Conservation (phyloP, 2,113 vertebrate species). For the Actinemys pallida region DNA sequence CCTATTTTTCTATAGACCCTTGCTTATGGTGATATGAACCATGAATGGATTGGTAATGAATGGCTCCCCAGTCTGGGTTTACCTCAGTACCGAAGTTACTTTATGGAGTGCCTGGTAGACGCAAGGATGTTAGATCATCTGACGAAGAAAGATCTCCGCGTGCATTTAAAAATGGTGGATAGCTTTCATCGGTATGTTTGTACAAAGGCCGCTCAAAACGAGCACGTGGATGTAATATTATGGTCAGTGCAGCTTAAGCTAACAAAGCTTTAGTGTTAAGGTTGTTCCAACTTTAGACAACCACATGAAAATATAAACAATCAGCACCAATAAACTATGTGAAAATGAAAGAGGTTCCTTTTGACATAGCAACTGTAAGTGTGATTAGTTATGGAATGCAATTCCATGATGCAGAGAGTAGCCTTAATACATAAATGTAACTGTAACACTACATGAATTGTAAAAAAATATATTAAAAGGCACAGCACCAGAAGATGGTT, state of each 20-base stretch:
- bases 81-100: constrained; percentile 99
- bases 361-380: not conserved
- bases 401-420: not conserved
- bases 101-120: constrained; percentile 99
- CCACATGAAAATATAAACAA: not conserved
- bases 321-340: not conserved
- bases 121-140: constrained; percentile 98
- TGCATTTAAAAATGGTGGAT: constrained; percentile 99
- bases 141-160: constrained; percentile 98
- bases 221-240: not conserved
- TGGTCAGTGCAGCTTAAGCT: not conserved
- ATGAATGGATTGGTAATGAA: constrained; percentile 99
- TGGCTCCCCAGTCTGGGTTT: constrained; percentile 98
- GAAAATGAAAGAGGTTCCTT: not conserved
- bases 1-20: constrained; percentile 85
- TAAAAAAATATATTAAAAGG: constrained; percentile 2
- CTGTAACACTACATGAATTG: not conserved
- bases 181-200: constrained; percentile 96
- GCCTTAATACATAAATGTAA: not conserved
- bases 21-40: constrained; percentile 99
- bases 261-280: not conserved
- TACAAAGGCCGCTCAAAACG: not conserved
- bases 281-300: not conserved
- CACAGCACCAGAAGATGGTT: constrained; percentile 4
- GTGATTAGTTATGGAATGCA: not conserved